Conservation (phyloP, 2,888 invertebrate species). For the Cerastis rubricosa region DNA sequence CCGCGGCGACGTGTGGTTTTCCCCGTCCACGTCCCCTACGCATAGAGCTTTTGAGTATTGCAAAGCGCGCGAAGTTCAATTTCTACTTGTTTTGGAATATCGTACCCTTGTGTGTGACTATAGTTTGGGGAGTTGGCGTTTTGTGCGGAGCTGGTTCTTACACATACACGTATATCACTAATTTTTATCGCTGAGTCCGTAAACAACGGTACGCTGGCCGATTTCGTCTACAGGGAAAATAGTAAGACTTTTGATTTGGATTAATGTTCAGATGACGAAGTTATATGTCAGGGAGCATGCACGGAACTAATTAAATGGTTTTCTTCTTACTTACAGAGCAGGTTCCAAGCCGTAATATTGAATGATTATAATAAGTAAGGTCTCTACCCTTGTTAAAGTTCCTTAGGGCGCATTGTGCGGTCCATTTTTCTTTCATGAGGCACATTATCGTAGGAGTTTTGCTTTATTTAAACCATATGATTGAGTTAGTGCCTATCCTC, state of each 20-base stretch:
- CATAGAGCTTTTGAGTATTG: constrained; percentile 35
- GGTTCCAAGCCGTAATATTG: no score
- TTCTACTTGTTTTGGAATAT: not conserved
- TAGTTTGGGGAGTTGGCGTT: not conserved
- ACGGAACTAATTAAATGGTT: not conserved
- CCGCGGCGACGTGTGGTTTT: constrained; percentile 40
- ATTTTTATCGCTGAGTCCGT: not conserved
- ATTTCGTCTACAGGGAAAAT: not conserved
- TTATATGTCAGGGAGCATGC: not conserved
- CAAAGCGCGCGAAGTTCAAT: not conserved
- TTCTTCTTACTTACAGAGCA: not conserved
- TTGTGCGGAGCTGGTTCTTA: not conserved
- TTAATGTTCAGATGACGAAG: not conserved
- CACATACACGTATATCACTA: not conserved
- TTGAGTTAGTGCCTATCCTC: no score
- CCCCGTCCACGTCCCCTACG: constrained; percentile 39
- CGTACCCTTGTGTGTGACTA: not conserved
- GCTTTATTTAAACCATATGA: no score
- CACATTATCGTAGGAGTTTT: no score
- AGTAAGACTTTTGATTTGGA: not conserved
- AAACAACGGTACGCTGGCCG: not conserved
- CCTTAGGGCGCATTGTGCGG: not conserved
- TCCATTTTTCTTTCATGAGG: no score
- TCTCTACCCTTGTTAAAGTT: no score
- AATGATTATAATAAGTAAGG: no score